Conservation (phyloP, 2,113 vertebrate species). For the Tympanuchus pallidicinctus region DNA sequence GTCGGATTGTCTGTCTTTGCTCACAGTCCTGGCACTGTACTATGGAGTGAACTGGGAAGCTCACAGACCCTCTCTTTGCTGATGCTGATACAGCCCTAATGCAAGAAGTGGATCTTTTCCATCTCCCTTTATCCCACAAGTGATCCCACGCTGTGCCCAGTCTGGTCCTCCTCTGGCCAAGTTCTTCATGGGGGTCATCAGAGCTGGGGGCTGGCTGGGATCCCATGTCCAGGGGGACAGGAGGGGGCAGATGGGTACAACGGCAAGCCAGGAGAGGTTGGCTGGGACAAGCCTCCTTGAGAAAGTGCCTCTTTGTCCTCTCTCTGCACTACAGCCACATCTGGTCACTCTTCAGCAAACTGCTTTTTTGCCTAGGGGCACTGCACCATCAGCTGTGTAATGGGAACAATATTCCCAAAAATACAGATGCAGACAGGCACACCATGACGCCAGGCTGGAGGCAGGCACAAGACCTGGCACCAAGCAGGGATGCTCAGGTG, state of each 20-base stretch:
- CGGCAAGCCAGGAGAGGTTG: not conserved
- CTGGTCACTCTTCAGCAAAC: not conserved
- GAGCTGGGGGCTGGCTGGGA: not conserved
- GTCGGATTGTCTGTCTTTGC: fast-evolving
- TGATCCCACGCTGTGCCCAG: fast-evolving
- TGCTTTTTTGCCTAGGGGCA: fast-evolving
- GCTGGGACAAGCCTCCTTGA: not conserved
- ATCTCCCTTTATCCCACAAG: not conserved
- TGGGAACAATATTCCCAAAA: fast-evolving
- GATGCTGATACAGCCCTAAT: not conserved
- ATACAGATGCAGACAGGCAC: fast-evolving
- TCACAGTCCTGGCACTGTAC: not conserved
- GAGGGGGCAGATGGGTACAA: too few species aligned
- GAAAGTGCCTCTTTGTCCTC: not conserved
- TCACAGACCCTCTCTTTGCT: not conserved
- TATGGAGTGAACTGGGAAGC: not conserved
- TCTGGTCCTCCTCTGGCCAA: too few species aligned
- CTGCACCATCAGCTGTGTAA: fast-evolving
- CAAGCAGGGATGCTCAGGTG: fast-evolving
- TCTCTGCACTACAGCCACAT: not conserved
- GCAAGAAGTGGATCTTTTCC: not conserved
- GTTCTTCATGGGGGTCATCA: fast-evolving
- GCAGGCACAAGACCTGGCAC: not conserved
- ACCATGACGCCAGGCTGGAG: fast-evolving
- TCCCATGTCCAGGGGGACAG: fast-evolving